Evolutionary conservation across 2,113 vertebrate genomes (phyloP), one percentile per base, ranked within the genome.

Genomic region (Argyrosomus japonicus): DNA sequence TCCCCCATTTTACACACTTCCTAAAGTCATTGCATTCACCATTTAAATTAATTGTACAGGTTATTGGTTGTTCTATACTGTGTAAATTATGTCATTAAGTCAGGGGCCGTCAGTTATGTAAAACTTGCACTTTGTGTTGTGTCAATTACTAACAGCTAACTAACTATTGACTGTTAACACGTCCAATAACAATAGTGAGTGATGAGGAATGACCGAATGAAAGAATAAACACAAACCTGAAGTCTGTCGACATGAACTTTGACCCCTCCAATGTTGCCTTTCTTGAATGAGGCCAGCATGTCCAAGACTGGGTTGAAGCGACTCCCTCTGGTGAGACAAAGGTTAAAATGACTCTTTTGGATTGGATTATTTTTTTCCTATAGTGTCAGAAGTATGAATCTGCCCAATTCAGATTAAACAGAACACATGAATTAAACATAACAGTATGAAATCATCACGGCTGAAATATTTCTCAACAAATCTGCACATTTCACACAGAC

Each of bases 241-340:
- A 99, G 96, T 90, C 98, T 96, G 90, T 99, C 97, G 1, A 97
- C 98, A 0, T 97, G 98, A 90, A 99, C 98, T 90, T 99, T 99
- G 81, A 99, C 98, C 75, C 97, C 97, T 68, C 98, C 98, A 36
- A 99, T 95, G 74, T 92, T 17, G 32, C 98, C 98, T 68, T 99
- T 99, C 80, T 96, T 98, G 85, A 99, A 99, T 0, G 97, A 96
- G 17, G 97, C 98, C 93, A 99, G 74, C 98, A 99, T 99, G 89
- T 99, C 98, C 73, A 99, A 88, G 25, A 99, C 95, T 0, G 98
- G 98, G 77, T 96, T 99, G 93, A 99, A 99, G 45, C 98, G 96
- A 89, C 98, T 99, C 69, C 98, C 98, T 93, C 98, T 99, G 88
- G 29, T 79, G 69, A 82, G 9, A 67, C 3, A 75, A 18, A 76